Conservation (phyloP, 2,797 vertebrate genomes). For the Toxotes lorentzi region DNA sequence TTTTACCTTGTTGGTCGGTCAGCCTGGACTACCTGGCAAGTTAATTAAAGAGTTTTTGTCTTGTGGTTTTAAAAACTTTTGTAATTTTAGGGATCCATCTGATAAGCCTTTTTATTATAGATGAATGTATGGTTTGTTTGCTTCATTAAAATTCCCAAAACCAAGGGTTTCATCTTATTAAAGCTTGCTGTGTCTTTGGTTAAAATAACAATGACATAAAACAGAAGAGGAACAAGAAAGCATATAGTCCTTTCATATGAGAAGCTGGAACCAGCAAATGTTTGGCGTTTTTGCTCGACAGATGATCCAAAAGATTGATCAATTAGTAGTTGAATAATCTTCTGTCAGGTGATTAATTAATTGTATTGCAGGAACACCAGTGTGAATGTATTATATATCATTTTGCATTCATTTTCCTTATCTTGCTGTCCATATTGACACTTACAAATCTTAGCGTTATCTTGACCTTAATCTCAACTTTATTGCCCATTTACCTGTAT, state of each 20-base stretch:
- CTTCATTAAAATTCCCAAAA: neutral
- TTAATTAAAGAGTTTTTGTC: neutral
- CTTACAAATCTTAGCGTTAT: neutral
- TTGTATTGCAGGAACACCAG: neutral
- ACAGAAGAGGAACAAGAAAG: neutral
- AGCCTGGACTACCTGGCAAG: no score
- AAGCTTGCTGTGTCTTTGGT: neutral
- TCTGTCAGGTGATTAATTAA: neutral
- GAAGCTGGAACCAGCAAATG: neutral
- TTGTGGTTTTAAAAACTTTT: neutral
- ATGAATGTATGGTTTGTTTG: neutral
- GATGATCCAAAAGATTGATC: neutral
- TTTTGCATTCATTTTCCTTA: neutral
- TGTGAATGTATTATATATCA: neutral
- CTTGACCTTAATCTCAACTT: neutral
- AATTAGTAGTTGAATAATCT: neutral
- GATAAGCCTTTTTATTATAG: neutral
- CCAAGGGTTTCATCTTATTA: neutral
- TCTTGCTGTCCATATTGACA: neutral
- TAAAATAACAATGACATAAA: neutral
- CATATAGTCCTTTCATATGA: neutral
- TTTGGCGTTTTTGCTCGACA: neutral
- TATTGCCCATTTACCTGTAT: neutral
- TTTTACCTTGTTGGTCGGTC: neutral
- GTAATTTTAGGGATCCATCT: neutral